These are phyloP conservation scores for Cheilosia grossa DNA, from an alignment of 2,888 invertebrate genomes.

Conservation along the genomic window DNA sequence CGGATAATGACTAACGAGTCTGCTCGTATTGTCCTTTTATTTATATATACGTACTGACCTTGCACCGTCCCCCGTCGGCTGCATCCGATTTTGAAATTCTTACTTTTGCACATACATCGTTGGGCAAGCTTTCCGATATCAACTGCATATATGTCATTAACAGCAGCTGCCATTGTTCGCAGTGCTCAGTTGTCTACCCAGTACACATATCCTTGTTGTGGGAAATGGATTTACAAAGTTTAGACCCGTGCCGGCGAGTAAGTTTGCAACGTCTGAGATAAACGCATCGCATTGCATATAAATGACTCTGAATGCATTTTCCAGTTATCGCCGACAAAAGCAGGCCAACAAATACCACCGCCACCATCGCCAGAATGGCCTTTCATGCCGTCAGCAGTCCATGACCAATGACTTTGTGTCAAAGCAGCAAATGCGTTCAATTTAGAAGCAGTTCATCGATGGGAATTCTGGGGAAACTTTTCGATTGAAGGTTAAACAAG, in stretches of 20 bases:
- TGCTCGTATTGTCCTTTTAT: constrained; percentile 13
- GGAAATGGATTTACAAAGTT: constrained; percentile 21
- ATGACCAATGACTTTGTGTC: constrained; percentile 7
- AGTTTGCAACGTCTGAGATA: constrained; percentile 21
- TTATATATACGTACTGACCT: constrained; percentile 31
- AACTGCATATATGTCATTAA: constrained; percentile 38
- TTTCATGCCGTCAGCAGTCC: background rate
- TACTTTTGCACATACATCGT: constrained; percentile 15
- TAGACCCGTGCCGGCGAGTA: background rate
- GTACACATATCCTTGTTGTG: constrained; percentile 12
- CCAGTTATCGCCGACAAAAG: constrained; percentile 10
- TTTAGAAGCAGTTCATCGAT: constrained; percentile 11
- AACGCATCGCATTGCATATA: constrained; percentile 65
- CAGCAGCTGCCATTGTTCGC: constrained; percentile 58
- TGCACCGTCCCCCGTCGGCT: background rate
- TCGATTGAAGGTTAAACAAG: constrained; percentile 21
- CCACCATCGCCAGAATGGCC: background rate
- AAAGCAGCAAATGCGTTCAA: constrained; percentile 17
- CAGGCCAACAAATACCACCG: background rate
- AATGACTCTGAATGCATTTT: constrained; percentile 49
- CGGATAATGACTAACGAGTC: background rate
- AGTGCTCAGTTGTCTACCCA: constrained; percentile 15
- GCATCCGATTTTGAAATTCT: constrained; percentile 27
- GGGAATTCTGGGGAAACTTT: background rate
- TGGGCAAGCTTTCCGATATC: constrained; percentile 8